phyloP scores from a whole-genome alignment of 2,113 vertebrate genomes.

The Bucco capensis region DNA sequence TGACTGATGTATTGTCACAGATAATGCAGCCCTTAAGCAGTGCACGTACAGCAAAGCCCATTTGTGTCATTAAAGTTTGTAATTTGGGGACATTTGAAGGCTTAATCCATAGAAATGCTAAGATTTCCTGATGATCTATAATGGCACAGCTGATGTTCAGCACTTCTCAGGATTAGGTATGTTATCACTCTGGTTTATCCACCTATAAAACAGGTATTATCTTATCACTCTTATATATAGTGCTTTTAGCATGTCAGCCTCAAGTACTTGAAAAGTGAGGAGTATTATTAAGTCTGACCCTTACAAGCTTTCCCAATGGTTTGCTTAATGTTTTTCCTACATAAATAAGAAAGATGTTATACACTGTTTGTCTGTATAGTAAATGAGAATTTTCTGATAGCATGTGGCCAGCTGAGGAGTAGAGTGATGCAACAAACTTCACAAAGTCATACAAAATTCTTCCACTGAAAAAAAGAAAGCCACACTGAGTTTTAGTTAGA shows the following conservation, averaged over 20 bases:
- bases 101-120: slow-evolving; percentile 11
- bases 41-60: neutral
- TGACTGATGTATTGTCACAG: neutral
- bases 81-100: neutral
- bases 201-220: slow-evolving; percentile 33
- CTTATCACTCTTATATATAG: slow-evolving; percentile 25
- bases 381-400: neutral
- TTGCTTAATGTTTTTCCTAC: neutral
- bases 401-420: neutral
- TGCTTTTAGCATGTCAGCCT: slow-evolving; percentile 39
- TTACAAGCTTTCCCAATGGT: neutral
- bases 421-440: neutral
- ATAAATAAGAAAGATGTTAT: slow-evolving; percentile 5
- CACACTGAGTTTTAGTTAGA: neutral
- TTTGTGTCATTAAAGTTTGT: neutral
- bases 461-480: neutral
- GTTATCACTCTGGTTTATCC: slow-evolving; percentile 26
- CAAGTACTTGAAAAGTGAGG: slow-evolving; percentile 18
- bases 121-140: slow-evolving; percentile 32
- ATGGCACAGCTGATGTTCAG: slow-evolving; percentile 33
- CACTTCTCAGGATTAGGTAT: slow-evolving; percentile 33
- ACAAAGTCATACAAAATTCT: neutral
- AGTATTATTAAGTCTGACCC: slow-evolving; percentile 54
- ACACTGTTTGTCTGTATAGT: neutral
- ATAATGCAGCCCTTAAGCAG: neutral